phyloP scores from a whole-genome alignment of 1,140 invertebrate genomes.

The Metaphire vulgaris region DNA sequence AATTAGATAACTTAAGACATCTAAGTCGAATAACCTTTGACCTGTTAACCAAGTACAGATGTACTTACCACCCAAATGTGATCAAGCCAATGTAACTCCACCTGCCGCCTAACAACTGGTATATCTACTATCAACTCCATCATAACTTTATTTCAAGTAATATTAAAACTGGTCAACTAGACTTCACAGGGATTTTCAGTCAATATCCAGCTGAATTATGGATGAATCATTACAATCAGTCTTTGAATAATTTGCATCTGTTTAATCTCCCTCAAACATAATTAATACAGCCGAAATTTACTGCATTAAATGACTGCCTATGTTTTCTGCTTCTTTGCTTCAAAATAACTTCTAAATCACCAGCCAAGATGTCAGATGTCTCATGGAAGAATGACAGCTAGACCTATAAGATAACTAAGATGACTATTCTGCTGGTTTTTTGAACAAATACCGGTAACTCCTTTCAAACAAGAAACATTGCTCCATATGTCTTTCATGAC shows the following conservation, averaged over 20 bases:
- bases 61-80: neutral
- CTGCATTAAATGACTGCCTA: neutral
- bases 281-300: too few relatives aligned
- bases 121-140: neutral
- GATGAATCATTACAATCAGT: neutral
- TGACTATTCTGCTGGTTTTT: too few relatives aligned
- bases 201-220: neutral
- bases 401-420: too few relatives aligned
- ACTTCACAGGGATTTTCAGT: neutral
- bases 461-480: neutral
- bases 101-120: neutral
- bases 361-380: too few relatives aligned
- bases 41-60: too few relatives aligned
- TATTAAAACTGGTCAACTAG: neutral
- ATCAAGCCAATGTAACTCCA: constrained; percentile 1
- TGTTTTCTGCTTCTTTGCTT: neutral
- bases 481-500: neutral
- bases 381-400: too few relatives aligned
- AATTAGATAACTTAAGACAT: too few relatives aligned
- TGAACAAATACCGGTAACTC: too few relatives aligned
- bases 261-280: too few relatives aligned
- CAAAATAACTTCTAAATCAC: too few relatives aligned
- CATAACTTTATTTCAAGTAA: neutral
- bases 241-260: neutral
- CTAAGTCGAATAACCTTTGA: too few relatives aligned